Conservation (phyloP, 2,797 vertebrate genomes). For the Atherinosoma microstoma region DNA sequence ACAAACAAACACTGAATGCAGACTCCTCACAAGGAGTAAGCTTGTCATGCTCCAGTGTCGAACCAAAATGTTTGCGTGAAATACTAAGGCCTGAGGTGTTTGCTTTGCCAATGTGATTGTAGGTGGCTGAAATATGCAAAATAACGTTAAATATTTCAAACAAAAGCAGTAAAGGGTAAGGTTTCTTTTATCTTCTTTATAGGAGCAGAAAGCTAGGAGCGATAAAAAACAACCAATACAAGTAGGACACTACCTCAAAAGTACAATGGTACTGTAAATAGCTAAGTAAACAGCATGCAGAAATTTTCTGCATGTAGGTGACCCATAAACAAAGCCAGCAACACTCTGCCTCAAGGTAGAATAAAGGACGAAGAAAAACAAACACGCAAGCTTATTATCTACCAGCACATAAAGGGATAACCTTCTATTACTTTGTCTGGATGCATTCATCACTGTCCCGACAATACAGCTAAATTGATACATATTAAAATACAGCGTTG, state of each 20-base stretch:
- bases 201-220: conserved; percentile 9
- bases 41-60: conserved; percentile 72
- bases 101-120: conserved; percentile 61
- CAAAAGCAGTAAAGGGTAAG: conserved; percentile 18
- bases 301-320: conserved; percentile 75
- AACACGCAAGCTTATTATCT: conserved; percentile 39
- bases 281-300: conserved; percentile 63
- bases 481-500: conserved; percentile 2
- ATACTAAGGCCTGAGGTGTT: conserved; percentile 64
- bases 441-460: conserved; percentile 12
- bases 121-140: conserved; percentile 64
- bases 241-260: conserved; percentile 64
- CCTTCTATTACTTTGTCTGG: conserved; percentile 31
- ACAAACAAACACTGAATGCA: conserved; percentile 75
- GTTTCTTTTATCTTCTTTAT: conserved; percentile 23
- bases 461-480: conserved; percentile 17
- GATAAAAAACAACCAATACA: conserved; percentile 35
- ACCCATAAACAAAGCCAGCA: conserved; percentile 78
- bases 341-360: conserved; percentile 71
- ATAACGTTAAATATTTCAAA: conserved; percentile 56
- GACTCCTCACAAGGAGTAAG: conserved; percentile 59
- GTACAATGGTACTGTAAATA: conserved; percentile 66
- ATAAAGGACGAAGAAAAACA: conserved; percentile 66
- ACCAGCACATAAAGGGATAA: conserved; percentile 25
- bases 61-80: conserved; percentile 63